phyloP scores from a whole-genome alignment of 2,888 invertebrate species.

The Rhagonycha fulva region DNA sequence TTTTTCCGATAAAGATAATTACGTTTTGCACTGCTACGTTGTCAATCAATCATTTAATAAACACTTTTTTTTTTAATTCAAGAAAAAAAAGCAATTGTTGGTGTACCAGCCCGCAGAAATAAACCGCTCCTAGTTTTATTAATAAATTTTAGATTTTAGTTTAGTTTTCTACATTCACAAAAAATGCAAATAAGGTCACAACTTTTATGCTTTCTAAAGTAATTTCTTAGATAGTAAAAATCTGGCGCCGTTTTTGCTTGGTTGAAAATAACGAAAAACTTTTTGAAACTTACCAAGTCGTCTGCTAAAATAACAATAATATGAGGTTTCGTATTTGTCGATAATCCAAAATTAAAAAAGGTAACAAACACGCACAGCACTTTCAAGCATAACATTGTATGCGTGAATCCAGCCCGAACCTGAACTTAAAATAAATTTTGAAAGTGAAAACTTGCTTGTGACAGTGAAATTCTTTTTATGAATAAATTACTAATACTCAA shows the following conservation, averaged over 20 bases:
- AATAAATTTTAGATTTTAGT: neutral
- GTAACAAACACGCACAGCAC: slow-evolving; percentile 9
- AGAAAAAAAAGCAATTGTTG: neutral
- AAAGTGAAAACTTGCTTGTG: neutral
- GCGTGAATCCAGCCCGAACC: neutral
- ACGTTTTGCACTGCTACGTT: too few relatives aligned
- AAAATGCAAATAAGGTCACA: neutral
- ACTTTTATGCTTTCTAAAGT: neutral
- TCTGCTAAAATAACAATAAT: slow-evolving; percentile 80
- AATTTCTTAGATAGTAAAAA: neutral
- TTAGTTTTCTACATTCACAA: neutral
- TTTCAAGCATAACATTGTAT: neutral
- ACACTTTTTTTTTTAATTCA: neutral
- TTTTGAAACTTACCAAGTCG: slow-evolving; percentile 69
- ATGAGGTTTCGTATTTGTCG: slow-evolving; percentile 58
- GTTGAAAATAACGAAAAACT: neutral
- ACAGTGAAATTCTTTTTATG: neutral
- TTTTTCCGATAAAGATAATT: too few relatives aligned
- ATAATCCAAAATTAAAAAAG: slow-evolving; percentile 6
- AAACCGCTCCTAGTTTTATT: neutral
- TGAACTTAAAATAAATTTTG: neutral
- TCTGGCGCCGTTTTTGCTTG: neutral
- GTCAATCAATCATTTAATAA: neutral
- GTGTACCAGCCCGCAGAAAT: neutral
- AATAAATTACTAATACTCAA: neutral